Percentiles rank a stretch among this genome's conserved stretches.
Evolutionary conservation across 2,113 vertebrate species (phyloP).

Genomic region (Perccottus glenii): DNA sequence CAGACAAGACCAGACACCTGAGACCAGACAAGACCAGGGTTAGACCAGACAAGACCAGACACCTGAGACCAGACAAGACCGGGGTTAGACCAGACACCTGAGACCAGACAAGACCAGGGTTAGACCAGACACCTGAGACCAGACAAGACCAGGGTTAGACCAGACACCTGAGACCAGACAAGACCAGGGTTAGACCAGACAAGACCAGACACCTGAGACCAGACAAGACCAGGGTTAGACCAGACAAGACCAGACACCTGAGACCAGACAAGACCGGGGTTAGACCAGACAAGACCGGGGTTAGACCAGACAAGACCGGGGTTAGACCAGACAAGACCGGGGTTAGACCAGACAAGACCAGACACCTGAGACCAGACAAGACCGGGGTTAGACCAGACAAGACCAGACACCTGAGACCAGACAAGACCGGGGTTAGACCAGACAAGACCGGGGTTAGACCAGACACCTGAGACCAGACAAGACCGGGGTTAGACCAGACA

Average conservation of each 20-base stretch:
- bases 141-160: background rate
- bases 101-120: background rate
- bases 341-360: conserved; percentile 64
- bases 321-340: background rate
- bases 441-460: too few species aligned
- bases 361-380: conserved; percentile 79
- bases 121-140: conserved; percentile 85
- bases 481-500: background rate
- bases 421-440: background rate
- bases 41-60: background rate
- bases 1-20: conserved; percentile 86
- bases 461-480: conserved; percentile 81
- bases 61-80: too few species aligned
- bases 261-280: background rate
- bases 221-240: background rate
- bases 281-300: background rate
- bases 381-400: background rate
- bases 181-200: background rate
- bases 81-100: background rate
- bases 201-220: too few species aligned
- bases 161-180: too few species aligned
- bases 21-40: background rate
- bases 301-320: too few species aligned
- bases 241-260: conserved; percentile 86
- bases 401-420: too few species aligned